Evolutionary conservation across 2,797 vertebrate species (phyloP), one percentile per base, ranked within the genome.

Genomic region (Perodicticus potto): DNA sequence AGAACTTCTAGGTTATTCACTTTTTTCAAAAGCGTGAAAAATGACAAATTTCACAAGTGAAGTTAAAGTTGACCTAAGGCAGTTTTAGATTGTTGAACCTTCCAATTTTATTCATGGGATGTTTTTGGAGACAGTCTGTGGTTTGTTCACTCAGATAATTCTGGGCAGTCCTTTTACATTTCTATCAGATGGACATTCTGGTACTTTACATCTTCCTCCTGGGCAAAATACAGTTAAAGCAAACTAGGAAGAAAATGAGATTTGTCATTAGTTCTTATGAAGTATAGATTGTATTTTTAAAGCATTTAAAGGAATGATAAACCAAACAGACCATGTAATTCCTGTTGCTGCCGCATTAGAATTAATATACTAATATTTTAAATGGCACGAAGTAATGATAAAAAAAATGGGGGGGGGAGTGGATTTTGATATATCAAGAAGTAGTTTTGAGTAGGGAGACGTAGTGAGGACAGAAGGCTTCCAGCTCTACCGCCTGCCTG

Each of bases 41-140:
- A 96, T 94, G 87, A 80, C 82, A 97, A 25, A 96, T 97, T 97
- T 97, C 96, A 97, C 96, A 96, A 97, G 85, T 86, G 78, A 95
- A 97, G 83, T 97, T 86, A 95, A 96, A 94, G 96, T 96, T 95
- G 95, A 96, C 96, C 91, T 70, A 43, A 96, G 94, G 95, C 89
- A 86, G 94, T 96, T 96, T 97, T 96, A 96, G 96, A 96, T 97
- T 95, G 91, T 96, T 40, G 67, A 90, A 27, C 55, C 96, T 95
- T 97, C 97, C 89, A 65, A 93, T 97, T 96, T 97, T 97, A 97
- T 97, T 97, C 95, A 93, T 95, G 84, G 96, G 94, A 91, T 97
- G 78, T 96, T 96, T 97, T 96, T 81, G 88, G 91, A 93, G 91
- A 92, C 92, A 37, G 76, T 81, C 74, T 49, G 81, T 92, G 95